These are phyloP conservation scores for Novumbra hubbsi DNA, from an alignment of 2,797 vertebrate species.

Conservation along the genomic window DNA sequence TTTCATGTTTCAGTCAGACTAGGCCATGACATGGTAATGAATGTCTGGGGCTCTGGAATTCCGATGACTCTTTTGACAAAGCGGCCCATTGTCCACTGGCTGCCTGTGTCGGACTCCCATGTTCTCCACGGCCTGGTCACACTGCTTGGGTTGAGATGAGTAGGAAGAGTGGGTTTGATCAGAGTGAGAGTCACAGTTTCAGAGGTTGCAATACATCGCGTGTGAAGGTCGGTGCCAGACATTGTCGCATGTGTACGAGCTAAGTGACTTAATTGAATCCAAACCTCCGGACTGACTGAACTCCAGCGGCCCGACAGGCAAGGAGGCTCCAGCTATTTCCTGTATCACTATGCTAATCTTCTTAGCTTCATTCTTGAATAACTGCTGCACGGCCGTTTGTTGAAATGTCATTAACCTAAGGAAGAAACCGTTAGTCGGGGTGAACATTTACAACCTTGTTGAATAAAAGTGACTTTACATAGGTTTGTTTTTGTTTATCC, in stretches of 20 bases:
- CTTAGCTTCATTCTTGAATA: conserved; percentile 25
- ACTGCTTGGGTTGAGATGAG: neutral
- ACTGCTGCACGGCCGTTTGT: conserved; percentile 27
- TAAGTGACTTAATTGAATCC: conserved; percentile 41
- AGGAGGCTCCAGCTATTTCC: conserved; percentile 8
- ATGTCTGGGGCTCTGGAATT: conserved; percentile 34
- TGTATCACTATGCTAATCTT: conserved; percentile 27
- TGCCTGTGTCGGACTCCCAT: conserved; percentile 17
- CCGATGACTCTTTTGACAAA: conserved; percentile 34
- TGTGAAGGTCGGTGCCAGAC: conserved; percentile 25
- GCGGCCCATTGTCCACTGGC: conserved; percentile 27
- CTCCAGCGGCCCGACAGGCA: neutral
- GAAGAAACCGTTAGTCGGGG: conserved; percentile 46
- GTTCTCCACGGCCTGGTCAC: conserved; percentile 28
- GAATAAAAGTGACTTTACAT: conserved; percentile 27
- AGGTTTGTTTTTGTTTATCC: conserved; percentile 60
- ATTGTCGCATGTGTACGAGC: conserved; percentile 38
- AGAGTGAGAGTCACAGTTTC: conserved; percentile 2
- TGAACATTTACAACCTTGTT: conserved; percentile 42
- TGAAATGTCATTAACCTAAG: conserved; percentile 45
- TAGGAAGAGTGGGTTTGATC: conserved; percentile 15
- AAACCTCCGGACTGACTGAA: conserved; percentile 19
- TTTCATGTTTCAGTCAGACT: conserved; percentile 6
- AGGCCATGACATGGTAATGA: conserved; percentile 22
- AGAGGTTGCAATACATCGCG: conserved; percentile 20